Percentiles rank a stretch among this genome's conserved stretches.
Conservation (phyloP, 1,140 invertebrate species). For the Zeugodacus cucurbitae region DNA sequence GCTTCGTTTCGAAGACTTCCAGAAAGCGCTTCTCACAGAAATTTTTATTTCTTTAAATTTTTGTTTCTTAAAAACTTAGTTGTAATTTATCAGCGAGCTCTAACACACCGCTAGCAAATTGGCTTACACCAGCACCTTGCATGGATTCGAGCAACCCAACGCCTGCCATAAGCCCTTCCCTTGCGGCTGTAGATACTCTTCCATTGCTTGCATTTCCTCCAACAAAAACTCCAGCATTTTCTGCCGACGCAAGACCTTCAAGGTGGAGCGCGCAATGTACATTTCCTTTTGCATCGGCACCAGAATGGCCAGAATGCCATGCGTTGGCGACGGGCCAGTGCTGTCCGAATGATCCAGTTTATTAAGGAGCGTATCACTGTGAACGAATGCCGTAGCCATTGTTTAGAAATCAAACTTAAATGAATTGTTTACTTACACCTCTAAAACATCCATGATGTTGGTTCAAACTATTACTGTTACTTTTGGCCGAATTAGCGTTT, state of each 20-base stretch:
- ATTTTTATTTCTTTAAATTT: neutral
- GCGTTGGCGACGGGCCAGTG: neutral
- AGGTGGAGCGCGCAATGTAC: neutral
- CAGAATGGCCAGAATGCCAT: neutral
- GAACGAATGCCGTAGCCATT: neutral
- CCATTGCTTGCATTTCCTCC: neutral
- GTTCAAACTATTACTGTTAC: too few relatives aligned
- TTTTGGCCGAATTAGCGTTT: too few relatives aligned
- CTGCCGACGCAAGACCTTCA: neutral
- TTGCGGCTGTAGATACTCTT: neutral
- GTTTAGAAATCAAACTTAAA: neutral
- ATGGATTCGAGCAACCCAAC: neutral
- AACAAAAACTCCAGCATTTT: neutral
- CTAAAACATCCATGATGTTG: neutral
- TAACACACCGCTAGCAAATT: neutral
- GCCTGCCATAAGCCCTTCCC: neutral
- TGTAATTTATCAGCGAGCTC: neutral
- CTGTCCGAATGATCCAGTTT: neutral
- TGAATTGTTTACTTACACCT: neutral
- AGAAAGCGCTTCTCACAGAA: too few relatives aligned
- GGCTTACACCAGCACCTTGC: neutral
- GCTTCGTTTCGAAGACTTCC: too few relatives aligned
- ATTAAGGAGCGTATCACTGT: neutral
- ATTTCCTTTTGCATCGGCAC: neutral
- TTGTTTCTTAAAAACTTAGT: neutral